These are phyloP conservation scores for Trichosurus vulpecula DNA, from an alignment of 2,797 vertebrate species.

Conservation along the genomic window DNA sequence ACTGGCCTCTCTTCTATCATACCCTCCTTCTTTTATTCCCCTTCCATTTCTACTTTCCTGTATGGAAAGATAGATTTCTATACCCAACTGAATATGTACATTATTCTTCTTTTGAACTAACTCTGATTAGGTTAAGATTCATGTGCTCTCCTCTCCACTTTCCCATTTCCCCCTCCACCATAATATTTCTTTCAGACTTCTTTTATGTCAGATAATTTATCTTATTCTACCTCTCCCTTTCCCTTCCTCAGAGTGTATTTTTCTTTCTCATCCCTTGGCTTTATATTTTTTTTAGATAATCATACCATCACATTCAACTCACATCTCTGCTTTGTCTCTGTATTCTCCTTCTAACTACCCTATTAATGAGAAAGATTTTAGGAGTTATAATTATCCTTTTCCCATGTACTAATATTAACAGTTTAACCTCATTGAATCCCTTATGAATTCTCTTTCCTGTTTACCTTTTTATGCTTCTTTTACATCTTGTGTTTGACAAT, in stretches of 20 bases:
- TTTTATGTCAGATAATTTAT: background rate
- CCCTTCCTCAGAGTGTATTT: background rate
- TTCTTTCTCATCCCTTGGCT: background rate
- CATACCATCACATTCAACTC: background rate
- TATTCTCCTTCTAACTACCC: too few relatives aligned
- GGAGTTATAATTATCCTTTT: too few relatives aligned
- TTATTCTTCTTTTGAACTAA: background rate
- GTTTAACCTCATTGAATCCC: too few relatives aligned
- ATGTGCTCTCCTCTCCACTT: background rate
- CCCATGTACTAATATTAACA: too few relatives aligned
- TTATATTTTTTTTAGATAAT: background rate
- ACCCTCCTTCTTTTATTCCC: too few relatives aligned
- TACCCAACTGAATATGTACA: too few relatives aligned
- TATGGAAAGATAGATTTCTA: too few relatives aligned
- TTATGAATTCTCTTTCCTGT: too few relatives aligned
- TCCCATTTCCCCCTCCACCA: background rate
- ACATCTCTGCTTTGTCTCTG: too few relatives aligned
- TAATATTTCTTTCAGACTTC: background rate
- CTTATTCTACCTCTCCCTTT: background rate
- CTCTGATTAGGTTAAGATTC: background rate
- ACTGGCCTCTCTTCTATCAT: too few relatives aligned
- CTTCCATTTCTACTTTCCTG: too few relatives aligned
- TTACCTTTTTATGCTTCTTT: background rate
- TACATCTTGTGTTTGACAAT: background rate
- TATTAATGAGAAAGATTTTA: too few relatives aligned